Base-by-base conservation (phyloP, 1,140 invertebrate species). In the Conus betulinus region DNA sequence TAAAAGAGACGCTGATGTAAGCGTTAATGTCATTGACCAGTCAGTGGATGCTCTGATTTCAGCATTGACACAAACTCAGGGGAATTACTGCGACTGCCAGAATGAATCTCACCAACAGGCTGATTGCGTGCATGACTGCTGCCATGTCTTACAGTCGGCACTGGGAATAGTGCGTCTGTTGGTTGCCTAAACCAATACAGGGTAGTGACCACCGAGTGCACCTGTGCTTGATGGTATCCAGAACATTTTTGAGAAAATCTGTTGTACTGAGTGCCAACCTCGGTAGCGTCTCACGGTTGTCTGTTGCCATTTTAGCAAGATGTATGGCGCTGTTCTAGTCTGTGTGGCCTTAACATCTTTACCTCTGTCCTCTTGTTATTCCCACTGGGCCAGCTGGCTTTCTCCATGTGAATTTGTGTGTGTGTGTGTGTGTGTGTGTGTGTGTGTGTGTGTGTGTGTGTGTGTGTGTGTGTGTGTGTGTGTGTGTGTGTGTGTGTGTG, bases 1-100 rank as follows among this genome's bases (percentile, higher is more conserved):
- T 71, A 39, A 39, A 79, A 51, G 39, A 52, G 15, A 79, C 8
- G n/a, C 27, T 25, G 23, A 78, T 78, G 51, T 39, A 55, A 85
- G 39, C 27, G 17, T 90, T 7, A n/a, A 13, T 79, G 23, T 71
- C 13, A n/a, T n/a, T 84, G 25, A 51, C n/a, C 57, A 83, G n/a
- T 52, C 57, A 71, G 53, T 55, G 25, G 71, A 51, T 90, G 25
- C 84, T 71, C 83, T 87, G 17, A 79, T 89, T 90, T 25, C 84
- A 93, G 92, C 81, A 89, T 93, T 79, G 87, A 91, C 60, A 93
- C 92, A 71, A 92, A 91, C 63, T 91, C 89, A 23, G 92, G 92
- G 52, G 85, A 90, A 52, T 84, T 93, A 63, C 81, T 93, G 17
- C 88, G 92, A 79, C 88, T 93, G 87, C 91, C 89, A 81, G 92